Evolutionary conservation across 2,113 vertebrate genomes (phyloP).

Genomic region (Tapirus terrestris): DNA sequence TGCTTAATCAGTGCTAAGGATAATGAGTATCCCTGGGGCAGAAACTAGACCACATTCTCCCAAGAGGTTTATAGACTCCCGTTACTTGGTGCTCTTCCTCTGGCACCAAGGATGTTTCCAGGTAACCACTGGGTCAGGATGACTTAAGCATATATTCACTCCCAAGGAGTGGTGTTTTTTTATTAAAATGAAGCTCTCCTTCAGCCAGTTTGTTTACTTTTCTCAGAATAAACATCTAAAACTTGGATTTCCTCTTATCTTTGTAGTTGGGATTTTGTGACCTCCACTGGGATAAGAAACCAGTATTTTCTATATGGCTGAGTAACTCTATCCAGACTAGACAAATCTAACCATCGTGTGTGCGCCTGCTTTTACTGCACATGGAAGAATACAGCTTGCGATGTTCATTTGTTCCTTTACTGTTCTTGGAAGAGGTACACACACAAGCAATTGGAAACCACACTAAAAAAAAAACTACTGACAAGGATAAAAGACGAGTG

Average conservation of each 20-base stretch:
- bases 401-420: background rate
- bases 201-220: background rate
- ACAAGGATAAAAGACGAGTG: background rate
- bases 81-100: background rate
- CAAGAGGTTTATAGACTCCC: background rate
- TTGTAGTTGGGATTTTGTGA: background rate
- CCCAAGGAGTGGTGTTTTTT: background rate
- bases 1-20: constrained; percentile 8
- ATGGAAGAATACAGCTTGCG: background rate
- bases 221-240: background rate
- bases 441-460: background rate
- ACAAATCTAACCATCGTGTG: background rate
- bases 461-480: background rate
- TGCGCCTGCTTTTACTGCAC: background rate
- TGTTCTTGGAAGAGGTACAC: background rate
- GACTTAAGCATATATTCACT: background rate
- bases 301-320: background rate
- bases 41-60: constrained; percentile 7
- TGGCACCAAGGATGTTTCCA: constrained; percentile 31
- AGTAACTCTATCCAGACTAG: background rate
- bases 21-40: constrained; percentile 48
- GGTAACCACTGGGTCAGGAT: constrained; percentile 39
- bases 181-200: background rate
- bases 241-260: background rate
- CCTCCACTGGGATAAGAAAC: background rate